Evolutionary conservation across 2,797 vertebrate species (phyloP).

Genomic region (Pelobates cultripes): DNA sequence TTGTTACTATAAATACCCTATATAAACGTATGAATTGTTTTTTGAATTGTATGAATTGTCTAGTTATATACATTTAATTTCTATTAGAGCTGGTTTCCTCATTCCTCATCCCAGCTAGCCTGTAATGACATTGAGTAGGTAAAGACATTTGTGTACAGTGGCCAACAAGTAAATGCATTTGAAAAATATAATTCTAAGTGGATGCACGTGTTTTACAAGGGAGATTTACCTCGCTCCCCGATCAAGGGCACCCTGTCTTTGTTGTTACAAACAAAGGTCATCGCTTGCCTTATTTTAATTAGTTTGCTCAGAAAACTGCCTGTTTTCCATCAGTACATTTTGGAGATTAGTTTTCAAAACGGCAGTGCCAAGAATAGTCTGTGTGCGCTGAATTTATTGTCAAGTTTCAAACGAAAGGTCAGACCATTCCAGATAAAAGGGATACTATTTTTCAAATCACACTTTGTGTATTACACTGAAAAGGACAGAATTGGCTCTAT

Average conservation of each 20-base stretch:
- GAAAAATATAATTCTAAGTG: slow-evolving; percentile 44
- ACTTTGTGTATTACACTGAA: slow-evolving; percentile 68
- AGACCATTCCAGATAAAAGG: slow-evolving; percentile 78
- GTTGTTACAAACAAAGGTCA: slow-evolving; percentile 80
- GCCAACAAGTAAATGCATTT: neutral
- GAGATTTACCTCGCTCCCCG: slow-evolving; percentile 68
- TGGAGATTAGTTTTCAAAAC: slow-evolving; percentile 80
- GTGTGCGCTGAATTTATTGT: slow-evolving; percentile 77
- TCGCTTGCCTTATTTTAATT: slow-evolving; percentile 80
- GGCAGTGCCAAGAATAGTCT: slow-evolving; percentile 79
- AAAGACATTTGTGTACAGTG: slow-evolving; percentile 15
- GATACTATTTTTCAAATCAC: slow-evolving; percentile 76
- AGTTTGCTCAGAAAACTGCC: slow-evolving; percentile 81
- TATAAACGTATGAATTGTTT: no score
- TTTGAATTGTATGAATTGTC: no score
- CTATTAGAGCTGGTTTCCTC: neutral
- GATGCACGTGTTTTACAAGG: slow-evolving; percentile 57
- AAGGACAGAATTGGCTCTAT: slow-evolving; percentile 64
- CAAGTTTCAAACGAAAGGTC: slow-evolving; percentile 79
- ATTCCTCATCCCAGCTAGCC: slow-evolving; percentile 1
- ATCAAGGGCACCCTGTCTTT: slow-evolving; percentile 75
- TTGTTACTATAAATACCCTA: no score
- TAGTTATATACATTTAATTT: neutral
- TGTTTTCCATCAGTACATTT: slow-evolving; percentile 84
- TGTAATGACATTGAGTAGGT: slow-evolving; percentile 39